Evolutionary conservation across 2,113 vertebrate genomes (phyloP), one percentile per base, ranked within the genome.

Genomic region (Syngnathus scovelli): DNA sequence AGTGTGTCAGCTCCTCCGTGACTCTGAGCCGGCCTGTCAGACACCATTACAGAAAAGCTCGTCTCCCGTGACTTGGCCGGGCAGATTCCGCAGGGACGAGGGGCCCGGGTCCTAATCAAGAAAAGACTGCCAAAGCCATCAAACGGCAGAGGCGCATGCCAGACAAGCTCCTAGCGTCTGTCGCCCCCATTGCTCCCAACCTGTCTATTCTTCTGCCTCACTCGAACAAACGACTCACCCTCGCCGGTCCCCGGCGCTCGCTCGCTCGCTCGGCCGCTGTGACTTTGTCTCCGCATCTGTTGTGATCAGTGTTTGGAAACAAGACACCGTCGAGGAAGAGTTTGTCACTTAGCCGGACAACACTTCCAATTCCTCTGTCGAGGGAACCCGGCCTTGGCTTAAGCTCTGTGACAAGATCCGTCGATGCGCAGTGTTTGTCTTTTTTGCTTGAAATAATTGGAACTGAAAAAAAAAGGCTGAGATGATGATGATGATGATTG

Each of bases 61-160:
- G 79, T 90, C 86, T 89, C 88, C 69, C 43, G 79, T 71, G 85
- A 85, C 80, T 86, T 41, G 55, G 79, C 81, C 56, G 51, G 41
- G 66, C 84, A 88, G 83, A 81, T 77, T 87, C 80, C 72, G 61
- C 66, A 16, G 85, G 87, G 83, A 88, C 83, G 55, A 67, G 67
- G 51, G 69, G 72, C 62, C 69, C 56, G 18, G 79, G 72, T 77
- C 85, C 88, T 89, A 87, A 89, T 90, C 86, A 91, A 87, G 86
- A 89, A 84, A 66, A 79, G 85, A 87, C 90, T 89, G 87, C 85
- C 82, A 81, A 58, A 82, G 78, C 78, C 48, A 84, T 90, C 88
- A 88, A 87, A 87, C 77, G 87, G 85, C 80, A 84, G 69, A 73
- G 75, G 79, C 82, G 68, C 64, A 56, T 82, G 81, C 78, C 83